Percentiles rank a stretch among this genome's conserved stretches.
Evolutionary conservation across 2,888 invertebrate species (phyloP).

Genomic region (Agrotis exclamationis): DNA sequence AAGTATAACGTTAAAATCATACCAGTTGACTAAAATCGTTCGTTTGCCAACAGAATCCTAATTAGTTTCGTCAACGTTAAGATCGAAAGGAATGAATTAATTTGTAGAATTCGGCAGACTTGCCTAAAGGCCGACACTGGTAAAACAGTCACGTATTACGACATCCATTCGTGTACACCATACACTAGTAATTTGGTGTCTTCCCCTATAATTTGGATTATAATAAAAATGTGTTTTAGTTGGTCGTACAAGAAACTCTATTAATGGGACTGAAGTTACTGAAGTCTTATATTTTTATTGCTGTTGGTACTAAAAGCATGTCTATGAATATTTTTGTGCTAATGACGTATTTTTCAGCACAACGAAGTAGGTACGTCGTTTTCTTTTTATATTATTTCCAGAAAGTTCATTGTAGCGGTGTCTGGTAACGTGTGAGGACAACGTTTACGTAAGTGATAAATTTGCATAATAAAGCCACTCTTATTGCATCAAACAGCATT

Average conservation of each 20-base stretch:
- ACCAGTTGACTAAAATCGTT: slow-evolving; percentile 29
- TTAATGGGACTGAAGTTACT: slow-evolving; percentile 2
- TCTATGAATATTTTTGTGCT: background rate
- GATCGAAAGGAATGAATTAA: slow-evolving; percentile 72
- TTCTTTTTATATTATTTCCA: background rate
- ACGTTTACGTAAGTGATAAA: too few relatives aligned
- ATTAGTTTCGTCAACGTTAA: slow-evolving; percentile 70
- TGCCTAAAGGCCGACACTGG: slow-evolving; percentile 56
- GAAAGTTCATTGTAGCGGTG: background rate
- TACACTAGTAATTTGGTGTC: slow-evolving; percentile 11
- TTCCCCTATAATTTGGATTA: slow-evolving; percentile 1
- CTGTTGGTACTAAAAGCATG: background rate
- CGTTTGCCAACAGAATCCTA: slow-evolving; percentile 65
- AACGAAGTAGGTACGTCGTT: background rate
- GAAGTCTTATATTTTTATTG: background rate
- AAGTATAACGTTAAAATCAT: slow-evolving; percentile 24
- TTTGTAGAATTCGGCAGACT: slow-evolving; percentile 70
- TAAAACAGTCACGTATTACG: slow-evolving; percentile 75
- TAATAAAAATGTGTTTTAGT: slow-evolving; percentile 11
- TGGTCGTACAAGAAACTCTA: slow-evolving; percentile 3
- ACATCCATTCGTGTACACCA: slow-evolving; percentile 56
- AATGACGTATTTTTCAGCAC: background rate
- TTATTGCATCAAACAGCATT: background rate
- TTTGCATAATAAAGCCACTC: background rate
- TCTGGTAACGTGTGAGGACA: background rate